Base-by-base conservation (phyloP, 1,140 invertebrate species). In the Formica selysi region DNA sequence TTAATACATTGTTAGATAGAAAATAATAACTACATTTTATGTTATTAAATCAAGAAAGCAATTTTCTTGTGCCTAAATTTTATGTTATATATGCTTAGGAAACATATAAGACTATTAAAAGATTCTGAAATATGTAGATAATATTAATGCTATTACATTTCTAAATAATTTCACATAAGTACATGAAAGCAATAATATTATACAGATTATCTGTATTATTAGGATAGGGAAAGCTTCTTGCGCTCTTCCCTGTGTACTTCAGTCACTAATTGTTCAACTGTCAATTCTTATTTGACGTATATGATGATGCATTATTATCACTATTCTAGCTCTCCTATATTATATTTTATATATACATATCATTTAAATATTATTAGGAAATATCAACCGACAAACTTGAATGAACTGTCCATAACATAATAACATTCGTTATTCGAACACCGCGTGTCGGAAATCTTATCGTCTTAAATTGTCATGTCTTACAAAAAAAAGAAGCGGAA, bases 121-220 rank as follows among this genome's bases (percentile, higher is more conserved):
- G 7, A 61, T 71, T 71, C 13, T 61, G 67, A 61, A 73, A 44
- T 44, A 68, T 57, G 8, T 59, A 44, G 38, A 32, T 67, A 74
- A 38, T 54, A n/a, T 57, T 2, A 57, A 54, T 54, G 6, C 7
- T 29, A 48, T 57, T 67, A 68, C 32, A 22, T 80, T 71, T 38
- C 41, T 61, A 44, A 83, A 61, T 73, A 73, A 48, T 16, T 83
- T 73, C 7, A 7, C 38, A 19, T 83, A 73, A 83, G 68, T 83
- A 83, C 68, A 11, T 83, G 26, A 38, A 83, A 83, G 54, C 67
- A 80, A 80, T 32, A 73, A 16, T 7, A 71, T 61, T 51, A 44
- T 13, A 54, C 8, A 54, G 26, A 73, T 54, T 71, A 73, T 71
- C n/a, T 62, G 32, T 51, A 26, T 59, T 26, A 76, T 64, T 81